These are phyloP conservation scores for Piprites chloris DNA, from an alignment of 2,113 vertebrate species.

Conservation along the genomic window DNA sequence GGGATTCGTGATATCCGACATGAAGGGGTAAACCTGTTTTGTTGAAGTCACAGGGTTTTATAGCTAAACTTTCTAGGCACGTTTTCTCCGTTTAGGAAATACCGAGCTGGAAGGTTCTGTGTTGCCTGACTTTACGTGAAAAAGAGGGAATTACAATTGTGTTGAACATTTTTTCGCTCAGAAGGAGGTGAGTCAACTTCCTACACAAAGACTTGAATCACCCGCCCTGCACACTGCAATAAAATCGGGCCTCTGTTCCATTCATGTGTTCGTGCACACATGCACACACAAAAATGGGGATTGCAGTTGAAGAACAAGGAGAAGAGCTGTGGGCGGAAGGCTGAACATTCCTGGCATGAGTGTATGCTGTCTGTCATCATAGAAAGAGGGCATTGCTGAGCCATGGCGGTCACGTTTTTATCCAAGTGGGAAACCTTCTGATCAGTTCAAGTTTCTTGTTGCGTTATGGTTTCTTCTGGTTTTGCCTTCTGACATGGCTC, in stretches of 20 bases:
- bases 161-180: neutral
- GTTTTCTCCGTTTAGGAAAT: conserved; percentile 4
- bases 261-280: neutral
- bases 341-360: neutral
- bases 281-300: neutral
- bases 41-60: conserved; percentile 26
- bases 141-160: conserved; percentile 16
- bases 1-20: neutral
- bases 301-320: neutral
- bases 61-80: conserved; percentile 41
- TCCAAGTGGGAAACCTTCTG: neutral
- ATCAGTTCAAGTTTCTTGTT: neutral
- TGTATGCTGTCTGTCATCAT: neutral
- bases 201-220: conserved; percentile 22
- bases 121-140: neutral
- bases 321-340: neutral
- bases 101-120: neutral
- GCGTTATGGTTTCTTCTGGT: neutral
- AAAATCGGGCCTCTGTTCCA: neutral
- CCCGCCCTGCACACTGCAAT: neutral
- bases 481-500: neutral
- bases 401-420: neutral
- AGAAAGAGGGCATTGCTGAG: neutral
- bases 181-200: conserved; percentile 33
- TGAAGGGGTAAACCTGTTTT: conserved; percentile 21